Base-by-base conservation (phyloP, 2,888 invertebrate species). In the Ischnus inquisitorius region DNA sequence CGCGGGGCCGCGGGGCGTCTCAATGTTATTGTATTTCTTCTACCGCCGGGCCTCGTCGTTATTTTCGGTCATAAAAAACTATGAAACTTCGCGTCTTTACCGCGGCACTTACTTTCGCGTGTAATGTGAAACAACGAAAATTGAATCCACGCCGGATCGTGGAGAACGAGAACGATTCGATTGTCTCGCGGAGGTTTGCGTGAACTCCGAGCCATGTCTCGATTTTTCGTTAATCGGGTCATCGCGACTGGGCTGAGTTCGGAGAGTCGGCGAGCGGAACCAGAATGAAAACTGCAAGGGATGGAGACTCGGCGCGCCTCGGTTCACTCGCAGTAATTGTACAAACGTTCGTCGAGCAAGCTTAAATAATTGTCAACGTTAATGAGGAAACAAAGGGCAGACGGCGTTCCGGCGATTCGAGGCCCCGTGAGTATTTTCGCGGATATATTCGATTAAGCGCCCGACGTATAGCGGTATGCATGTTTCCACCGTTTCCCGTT, bases 321-420 rank as follows among this genome's bases (percentile, higher is more conserved):
- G 41, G 64, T 83, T 76, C 79, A 71, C 79, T 72, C 22, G 79
- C 69, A 48, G 77, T 83, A 85, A 86, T 83, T 86, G 79, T 65
- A 76, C 79, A 79, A 79, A 82, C 79, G 79, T 22, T 83, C 76
- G 75, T 69, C 28, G 51, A 71, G 71, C 68, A 76, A 48, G 76
- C 68, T 80, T 87, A 87, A 87, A 86, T 87, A 87, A 87, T 86
- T 83, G 87, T 85, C 78, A 86, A 79, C 68, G 79, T 81, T 87
- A 86, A 87, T 87, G 85, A 87, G 86, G 74, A 85, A 85, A 79
- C 84, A 82, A 85, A 87, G 80, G 76, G 84, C 79, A 69, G 54
- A 67, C 64, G 69, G 69, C 69, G 51, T 68, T n/a, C 57, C 77
- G 76, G 60, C 64, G 74, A 78, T 75, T 75, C 65, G 51, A 57